Percentiles rank a stretch among this genome's conserved stretches.
Evolutionary conservation across 2,888 invertebrate species (phyloP).

Genomic region (Belgica antarctica): DNA sequence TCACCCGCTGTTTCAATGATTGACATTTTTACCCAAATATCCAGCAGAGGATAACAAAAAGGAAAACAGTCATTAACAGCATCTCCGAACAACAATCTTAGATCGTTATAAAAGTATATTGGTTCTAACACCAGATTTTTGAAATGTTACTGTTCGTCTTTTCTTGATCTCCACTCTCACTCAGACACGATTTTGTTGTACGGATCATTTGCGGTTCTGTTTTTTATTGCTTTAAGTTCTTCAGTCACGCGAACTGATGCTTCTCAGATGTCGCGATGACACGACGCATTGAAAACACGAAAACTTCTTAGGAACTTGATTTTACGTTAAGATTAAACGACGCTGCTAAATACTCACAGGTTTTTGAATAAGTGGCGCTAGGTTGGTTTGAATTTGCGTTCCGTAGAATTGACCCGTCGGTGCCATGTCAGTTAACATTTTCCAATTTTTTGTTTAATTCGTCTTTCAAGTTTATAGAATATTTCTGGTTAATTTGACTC

Average conservation of each 20-base stretch:
- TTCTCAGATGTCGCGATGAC: slow-evolving; percentile 36
- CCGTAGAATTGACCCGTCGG: slow-evolving; percentile 62
- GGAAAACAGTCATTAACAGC: not conserved
- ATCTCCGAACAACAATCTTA: not conserved
- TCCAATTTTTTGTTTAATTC: slow-evolving; percentile 44
- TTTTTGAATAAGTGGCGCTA: slow-evolving; percentile 54
- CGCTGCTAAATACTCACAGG: slow-evolving; percentile 53
- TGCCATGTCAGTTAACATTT: slow-evolving; percentile 63
- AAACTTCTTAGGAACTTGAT: slow-evolving; percentile 13
- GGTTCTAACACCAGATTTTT: slow-evolving; percentile 31
- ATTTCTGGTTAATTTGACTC: too few relatives aligned
- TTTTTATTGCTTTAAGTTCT: slow-evolving; percentile 9
- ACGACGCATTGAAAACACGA: slow-evolving; percentile 18
- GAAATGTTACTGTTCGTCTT: slow-evolving; percentile 6
- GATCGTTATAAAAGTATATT: not conserved
- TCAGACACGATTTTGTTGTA: not conserved
- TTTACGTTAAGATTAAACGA: too few relatives aligned
- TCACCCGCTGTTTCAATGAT: slow-evolving; percentile 31
- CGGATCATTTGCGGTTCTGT: not conserved
- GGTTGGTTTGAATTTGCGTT: slow-evolving; percentile 60
- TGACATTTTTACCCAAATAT: slow-evolving; percentile 38
- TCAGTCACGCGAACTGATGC: slow-evolving; percentile 35
- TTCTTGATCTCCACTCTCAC: not conserved
- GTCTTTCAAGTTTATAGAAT: too few relatives aligned
- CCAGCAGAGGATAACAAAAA: not conserved